These are phyloP conservation scores for Pachydiplax longipennis DNA, from an alignment of 2,888 invertebrate genomes.

Conservation along the genomic window DNA sequence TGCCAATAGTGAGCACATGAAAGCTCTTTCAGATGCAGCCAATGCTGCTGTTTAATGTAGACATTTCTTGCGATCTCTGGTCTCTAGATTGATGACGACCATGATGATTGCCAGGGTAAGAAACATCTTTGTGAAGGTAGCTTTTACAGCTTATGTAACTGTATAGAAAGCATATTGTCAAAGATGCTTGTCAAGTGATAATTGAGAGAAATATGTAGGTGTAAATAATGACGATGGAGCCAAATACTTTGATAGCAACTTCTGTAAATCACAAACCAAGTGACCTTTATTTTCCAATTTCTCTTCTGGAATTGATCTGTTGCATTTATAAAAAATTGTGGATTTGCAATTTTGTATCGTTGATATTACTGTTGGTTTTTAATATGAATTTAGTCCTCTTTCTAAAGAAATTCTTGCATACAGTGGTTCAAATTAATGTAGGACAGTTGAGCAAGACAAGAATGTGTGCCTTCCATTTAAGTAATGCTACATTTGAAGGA, in stretches of 20 bases:
- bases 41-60: background rate
- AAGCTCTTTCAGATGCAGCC: background rate
- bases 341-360: too few relatives aligned
- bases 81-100: background rate
- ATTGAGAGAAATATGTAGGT: background rate
- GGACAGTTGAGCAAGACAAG: too few relatives aligned
- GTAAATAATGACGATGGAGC: background rate
- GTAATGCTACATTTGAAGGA: too few relatives aligned
- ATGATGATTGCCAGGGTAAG: background rate
- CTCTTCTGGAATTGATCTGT: background rate
- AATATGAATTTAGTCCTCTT: too few relatives aligned
- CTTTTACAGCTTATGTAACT: background rate
- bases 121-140: background rate
- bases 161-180: background rate
- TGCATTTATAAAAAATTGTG: too few relatives aligned
- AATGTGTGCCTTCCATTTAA: too few relatives aligned
- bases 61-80: background rate
- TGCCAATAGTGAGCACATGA: conserved; percentile 53
- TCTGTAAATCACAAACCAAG: background rate
- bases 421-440: too few relatives aligned
- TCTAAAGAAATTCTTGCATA: too few relatives aligned
- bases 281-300: background rate
- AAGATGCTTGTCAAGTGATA: background rate
- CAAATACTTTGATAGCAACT: too few relatives aligned
- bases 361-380: too few relatives aligned